Percentiles rank a stretch among this genome's conserved stretches.
phyloP scores from a whole-genome alignment of 2,888 invertebrate species.

The Orchesellides sinensis region DNA sequence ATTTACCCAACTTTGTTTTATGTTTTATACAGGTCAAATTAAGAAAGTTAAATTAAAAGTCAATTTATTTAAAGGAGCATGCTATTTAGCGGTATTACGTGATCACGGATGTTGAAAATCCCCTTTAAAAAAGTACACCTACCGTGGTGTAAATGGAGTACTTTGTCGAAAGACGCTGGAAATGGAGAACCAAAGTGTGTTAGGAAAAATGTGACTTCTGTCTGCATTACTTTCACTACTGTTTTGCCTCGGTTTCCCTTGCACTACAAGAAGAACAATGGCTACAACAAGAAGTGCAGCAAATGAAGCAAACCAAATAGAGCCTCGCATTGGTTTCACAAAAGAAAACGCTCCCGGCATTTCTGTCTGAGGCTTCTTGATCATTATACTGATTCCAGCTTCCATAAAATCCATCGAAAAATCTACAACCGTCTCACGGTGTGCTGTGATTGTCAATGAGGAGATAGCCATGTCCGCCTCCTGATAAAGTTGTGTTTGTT shows the following conservation, averaged over 20 bases:
- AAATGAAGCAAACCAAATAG: slow-evolving; percentile 72
- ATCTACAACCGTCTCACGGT: slow-evolving; percentile 94
- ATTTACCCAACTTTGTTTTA: no score
- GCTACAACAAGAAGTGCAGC: slow-evolving; percentile 73
- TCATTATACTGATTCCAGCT: slow-evolving; percentile 96
- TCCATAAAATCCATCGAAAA: slow-evolving; percentile 98
- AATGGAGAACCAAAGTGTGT: slow-evolving; percentile 74
- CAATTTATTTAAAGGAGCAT: no score
- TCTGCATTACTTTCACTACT: slow-evolving; percentile 43
- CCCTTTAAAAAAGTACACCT: slow-evolving; percentile 51
- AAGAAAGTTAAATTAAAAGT: no score
- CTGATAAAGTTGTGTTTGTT: slow-evolving; percentile 77
- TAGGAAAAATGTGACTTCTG: slow-evolving; percentile 67
- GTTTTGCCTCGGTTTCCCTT: slow-evolving; percentile 67
- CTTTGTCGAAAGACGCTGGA: slow-evolving; percentile 74
- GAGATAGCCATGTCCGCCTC: slow-evolving; percentile 93
- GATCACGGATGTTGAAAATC: not conserved
- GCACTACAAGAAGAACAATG: slow-evolving; percentile 71
- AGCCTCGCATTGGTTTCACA: slow-evolving; percentile 72
- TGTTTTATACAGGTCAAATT: no score
- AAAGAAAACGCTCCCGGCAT: slow-evolving; percentile 88
- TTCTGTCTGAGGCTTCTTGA: slow-evolving; percentile 82
- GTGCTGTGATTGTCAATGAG: slow-evolving; percentile 93
- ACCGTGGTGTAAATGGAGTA: slow-evolving; percentile 74
- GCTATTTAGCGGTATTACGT: no score